Evolutionary conservation across 2,888 invertebrate species (phyloP).

Genomic region (Drosophila borealis): DNA sequence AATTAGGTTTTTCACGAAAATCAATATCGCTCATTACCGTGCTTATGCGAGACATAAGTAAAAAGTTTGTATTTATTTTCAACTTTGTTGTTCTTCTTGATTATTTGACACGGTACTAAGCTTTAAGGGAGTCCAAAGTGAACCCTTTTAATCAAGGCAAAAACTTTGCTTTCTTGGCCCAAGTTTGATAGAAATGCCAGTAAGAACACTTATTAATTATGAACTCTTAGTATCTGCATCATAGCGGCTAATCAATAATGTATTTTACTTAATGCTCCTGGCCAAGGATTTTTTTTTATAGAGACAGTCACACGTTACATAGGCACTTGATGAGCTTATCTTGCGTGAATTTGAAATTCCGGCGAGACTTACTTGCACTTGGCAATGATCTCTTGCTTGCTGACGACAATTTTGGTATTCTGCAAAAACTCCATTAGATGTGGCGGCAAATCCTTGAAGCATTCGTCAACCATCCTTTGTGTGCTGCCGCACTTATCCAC

Average conservation of each 20-base stretch:
- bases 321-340: slow-evolving; percentile 1
- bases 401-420: slow-evolving; percentile 82
- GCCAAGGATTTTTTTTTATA: slow-evolving; percentile 24
- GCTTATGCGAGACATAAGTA: background rate
- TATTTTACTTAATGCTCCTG: slow-evolving; percentile 13
- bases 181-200: background rate
- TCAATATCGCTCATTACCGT: background rate
- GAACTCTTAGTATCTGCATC: slow-evolving; percentile 2
- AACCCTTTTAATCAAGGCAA: slow-evolving; percentile 13
- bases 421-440: slow-evolving; percentile 83
- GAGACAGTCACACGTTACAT: background rate
- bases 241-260: slow-evolving; percentile 42
- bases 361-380: slow-evolving; percentile 83
- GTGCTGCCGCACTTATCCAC: slow-evolving; percentile 79
- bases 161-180: background rate
- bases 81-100: background rate
- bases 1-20: background rate
- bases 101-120: background rate
- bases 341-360: background rate
- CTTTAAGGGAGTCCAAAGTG: background rate
- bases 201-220: slow-evolving; percentile 33
- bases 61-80: slow-evolving; percentile 19
- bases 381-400: slow-evolving; percentile 80
- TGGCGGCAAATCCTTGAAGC: slow-evolving; percentile 83
- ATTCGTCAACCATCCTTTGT: slow-evolving; percentile 82